phyloP scores from a whole-genome alignment of 2,888 invertebrate genomes.

The Kuschelorhynchus macadamiae region DNA sequence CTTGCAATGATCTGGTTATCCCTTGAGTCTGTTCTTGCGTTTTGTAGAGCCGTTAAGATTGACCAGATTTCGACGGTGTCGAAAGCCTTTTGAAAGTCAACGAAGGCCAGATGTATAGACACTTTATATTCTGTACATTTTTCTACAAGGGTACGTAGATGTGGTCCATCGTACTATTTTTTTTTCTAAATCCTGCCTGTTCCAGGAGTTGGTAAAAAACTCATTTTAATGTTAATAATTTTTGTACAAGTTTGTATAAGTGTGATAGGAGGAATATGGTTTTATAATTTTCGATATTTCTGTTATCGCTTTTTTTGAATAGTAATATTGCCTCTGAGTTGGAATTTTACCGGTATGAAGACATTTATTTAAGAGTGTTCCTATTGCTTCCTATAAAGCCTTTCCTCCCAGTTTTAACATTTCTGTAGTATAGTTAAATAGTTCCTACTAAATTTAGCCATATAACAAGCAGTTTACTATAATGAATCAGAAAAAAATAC shows the following conservation, averaged over 20 bases:
- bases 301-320: no score
- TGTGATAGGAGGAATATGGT: no score
- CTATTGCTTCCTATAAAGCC: no score
- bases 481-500: no score
- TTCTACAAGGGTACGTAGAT: not conserved
- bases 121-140: not conserved
- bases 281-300: no score
- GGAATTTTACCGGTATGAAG: no score
- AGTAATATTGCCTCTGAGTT: no score
- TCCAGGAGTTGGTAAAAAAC: not conserved
- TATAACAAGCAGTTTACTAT: no score
- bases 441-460: no score
- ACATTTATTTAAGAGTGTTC: no score
- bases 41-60: not conserved
- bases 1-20: not conserved
- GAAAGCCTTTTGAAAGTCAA: not conserved
- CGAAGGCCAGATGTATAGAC: not conserved
- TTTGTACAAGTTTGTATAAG: not conserved
- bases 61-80: slow-evolving; percentile 1
- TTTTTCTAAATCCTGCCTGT: not conserved
- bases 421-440: no score
- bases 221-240: not conserved
- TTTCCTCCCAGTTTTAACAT: no score
- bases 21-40: not conserved
- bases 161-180: not conserved